These are phyloP conservation scores for Drosophila prosaltans DNA, from an alignment of 1,140 invertebrate species.

Conservation along the genomic window DNA sequence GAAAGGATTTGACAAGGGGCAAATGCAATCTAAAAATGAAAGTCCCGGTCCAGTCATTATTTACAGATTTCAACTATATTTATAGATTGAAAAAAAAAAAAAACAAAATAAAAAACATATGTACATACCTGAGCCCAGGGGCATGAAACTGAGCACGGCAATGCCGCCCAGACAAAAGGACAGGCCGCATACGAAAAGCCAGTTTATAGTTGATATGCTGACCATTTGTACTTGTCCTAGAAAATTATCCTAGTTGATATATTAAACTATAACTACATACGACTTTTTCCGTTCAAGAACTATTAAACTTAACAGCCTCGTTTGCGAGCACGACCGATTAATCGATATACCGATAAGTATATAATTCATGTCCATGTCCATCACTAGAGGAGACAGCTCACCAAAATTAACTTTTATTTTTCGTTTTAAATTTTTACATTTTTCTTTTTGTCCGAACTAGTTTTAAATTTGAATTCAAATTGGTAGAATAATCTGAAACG, in stretches of 20 bases:
- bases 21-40: constrained; percentile 70
- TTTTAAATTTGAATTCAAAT: too few relatives aligned
- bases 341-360: not conserved
- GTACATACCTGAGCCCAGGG: constrained; percentile 65
- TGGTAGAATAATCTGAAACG: too few relatives aligned
- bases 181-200: constrained; percentile 76
- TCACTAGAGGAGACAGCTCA: constrained; percentile 63
- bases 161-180: constrained; percentile 73
- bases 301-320: not conserved
- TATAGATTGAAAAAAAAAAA: not conserved
- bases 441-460: constrained; percentile 22
- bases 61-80: constrained; percentile 33
- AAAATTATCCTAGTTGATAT: constrained; percentile 20
- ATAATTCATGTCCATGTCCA: constrained; percentile 16
- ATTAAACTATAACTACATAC: constrained; percentile 13
- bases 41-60: constrained; percentile 31
- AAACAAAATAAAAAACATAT: too few relatives aligned
- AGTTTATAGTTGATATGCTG: constrained; percentile 73
- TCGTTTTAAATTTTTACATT: constrained; percentile 70
- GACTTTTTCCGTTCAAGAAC: not conserved
- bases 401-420: constrained; percentile 76
- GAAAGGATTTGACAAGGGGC: constrained; percentile 66
- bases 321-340: not conserved
- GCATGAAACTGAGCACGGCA: constrained; percentile 74
- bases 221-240: constrained; percentile 55